Percentiles rank a stretch among this genome's conserved stretches.
Evolutionary conservation across 2,797 vertebrate species (phyloP).

Genomic region (Phalloptychus januarius): DNA sequence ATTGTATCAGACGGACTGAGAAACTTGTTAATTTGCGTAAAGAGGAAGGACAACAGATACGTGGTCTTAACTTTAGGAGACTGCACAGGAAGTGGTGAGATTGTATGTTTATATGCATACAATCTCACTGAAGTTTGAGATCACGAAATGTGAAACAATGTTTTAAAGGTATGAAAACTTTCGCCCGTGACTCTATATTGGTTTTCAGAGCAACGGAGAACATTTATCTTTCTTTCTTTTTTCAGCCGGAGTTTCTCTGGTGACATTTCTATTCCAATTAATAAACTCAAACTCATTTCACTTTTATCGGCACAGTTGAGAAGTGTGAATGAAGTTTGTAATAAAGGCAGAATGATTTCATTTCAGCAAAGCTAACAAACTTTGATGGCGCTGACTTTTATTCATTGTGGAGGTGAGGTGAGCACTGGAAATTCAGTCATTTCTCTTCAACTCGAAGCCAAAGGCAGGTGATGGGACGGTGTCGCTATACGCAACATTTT

Average conservation of each 20-base stretch:
- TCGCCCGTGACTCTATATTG: not conserved
- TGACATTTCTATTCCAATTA: slow-evolving; percentile 23
- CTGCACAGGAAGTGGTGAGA: too few species aligned
- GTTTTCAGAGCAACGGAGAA: slow-evolving; percentile 18
- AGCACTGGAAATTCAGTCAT: slow-evolving; percentile 31
- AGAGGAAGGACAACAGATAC: not conserved
- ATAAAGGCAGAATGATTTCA: slow-evolving; percentile 36
- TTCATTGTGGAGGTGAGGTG: slow-evolving; percentile 11
- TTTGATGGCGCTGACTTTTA: slow-evolving; percentile 17
- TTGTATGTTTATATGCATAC: not conserved
- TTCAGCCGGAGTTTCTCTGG: slow-evolving; percentile 9
- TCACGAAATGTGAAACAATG: not conserved
- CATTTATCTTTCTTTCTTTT: slow-evolving; percentile 15
- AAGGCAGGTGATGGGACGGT: slow-evolving; percentile 5
- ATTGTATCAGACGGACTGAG: not conserved
- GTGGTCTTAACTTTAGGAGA: not conserved
- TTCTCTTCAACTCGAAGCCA: slow-evolving; percentile 18
- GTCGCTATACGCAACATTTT: slow-evolving; percentile 12
- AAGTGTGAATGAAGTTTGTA: slow-evolving; percentile 38
- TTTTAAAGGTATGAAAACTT: not conserved
- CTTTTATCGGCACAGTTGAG: slow-evolving; percentile 23
- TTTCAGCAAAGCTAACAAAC: slow-evolving; percentile 22
- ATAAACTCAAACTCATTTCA: slow-evolving; percentile 25
- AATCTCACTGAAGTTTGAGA: not conserved
- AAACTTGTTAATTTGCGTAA: not conserved